phyloP scores from a whole-genome alignment of 2,113 vertebrate genomes.

The Cercocebus atys region DNA sequence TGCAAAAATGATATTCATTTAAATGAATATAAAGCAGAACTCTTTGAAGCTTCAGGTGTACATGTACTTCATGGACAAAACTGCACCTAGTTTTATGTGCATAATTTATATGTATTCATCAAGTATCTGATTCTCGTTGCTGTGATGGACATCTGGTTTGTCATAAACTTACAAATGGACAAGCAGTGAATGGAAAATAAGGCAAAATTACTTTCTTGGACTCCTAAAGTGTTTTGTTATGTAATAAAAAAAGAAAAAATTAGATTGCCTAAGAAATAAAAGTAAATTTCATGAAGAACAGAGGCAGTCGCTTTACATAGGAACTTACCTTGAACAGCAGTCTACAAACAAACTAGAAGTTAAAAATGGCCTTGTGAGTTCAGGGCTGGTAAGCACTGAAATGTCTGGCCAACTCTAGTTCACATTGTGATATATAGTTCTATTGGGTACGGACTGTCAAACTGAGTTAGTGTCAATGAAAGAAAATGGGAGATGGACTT shows the following conservation, averaged over 20 bases:
- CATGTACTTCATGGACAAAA: not conserved
- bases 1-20: not conserved
- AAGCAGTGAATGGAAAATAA: not conserved
- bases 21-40: not conserved
- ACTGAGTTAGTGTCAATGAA: conserved; percentile 69
- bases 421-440: conserved; percentile 43
- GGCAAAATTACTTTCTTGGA: not conserved
- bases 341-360: conserved; percentile 60
- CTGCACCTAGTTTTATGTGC: not conserved
- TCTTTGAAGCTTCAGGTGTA: not conserved
- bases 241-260: not conserved
- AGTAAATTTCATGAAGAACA: not conserved
- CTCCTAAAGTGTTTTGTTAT: not conserved
- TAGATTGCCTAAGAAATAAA: not conserved
- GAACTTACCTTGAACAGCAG: conserved; percentile 48
- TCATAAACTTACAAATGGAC: not conserved
- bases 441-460: conserved; percentile 53
- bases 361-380: conserved; percentile 34
- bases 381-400: conserved; percentile 38
- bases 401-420: conserved; percentile 32
- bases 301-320: conserved; percentile 21
- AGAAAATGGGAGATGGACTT: conserved; percentile 62
- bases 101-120: conserved; percentile 3
- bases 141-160: not conserved
- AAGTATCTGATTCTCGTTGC: not conserved